These are phyloP conservation scores for Pithys albifrons DNA, from an alignment of 2,113 vertebrate genomes.

Conservation along the genomic window DNA sequence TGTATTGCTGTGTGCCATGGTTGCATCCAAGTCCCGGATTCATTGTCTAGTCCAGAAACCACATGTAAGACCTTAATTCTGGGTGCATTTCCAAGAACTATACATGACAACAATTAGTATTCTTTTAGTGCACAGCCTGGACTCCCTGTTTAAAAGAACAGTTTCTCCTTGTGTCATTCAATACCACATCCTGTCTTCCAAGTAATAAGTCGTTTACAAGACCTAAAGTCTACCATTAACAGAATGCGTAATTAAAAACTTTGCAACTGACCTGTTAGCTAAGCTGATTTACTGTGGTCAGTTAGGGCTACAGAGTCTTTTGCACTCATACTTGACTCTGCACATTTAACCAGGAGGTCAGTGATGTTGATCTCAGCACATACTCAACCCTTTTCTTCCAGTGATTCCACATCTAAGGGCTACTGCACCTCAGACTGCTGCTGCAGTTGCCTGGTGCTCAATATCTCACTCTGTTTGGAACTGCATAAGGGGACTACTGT, in stretches of 20 bases:
- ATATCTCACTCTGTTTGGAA: background rate
- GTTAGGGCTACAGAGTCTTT: background rate
- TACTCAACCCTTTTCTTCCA: background rate
- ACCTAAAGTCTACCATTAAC: background rate
- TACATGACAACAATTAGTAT: background rate
- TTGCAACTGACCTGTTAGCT: background rate
- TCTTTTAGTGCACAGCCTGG: background rate
- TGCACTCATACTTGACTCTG: background rate
- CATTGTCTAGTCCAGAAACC: background rate
- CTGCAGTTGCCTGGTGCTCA: background rate
- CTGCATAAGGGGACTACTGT: background rate
- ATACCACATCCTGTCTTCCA: background rate
- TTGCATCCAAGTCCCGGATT: background rate
- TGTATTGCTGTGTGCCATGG: background rate
- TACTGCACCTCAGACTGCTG: background rate
- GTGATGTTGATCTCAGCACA: background rate
- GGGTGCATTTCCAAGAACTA: background rate
- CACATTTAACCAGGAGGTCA: background rate
- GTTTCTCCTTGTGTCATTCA: background rate
- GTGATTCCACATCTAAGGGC: background rate
- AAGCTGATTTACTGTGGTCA: background rate
- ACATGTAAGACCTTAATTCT: background rate
- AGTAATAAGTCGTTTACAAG: background rate
- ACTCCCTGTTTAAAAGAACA: background rate
- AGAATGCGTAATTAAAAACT: background rate